Evolutionary conservation across 2,888 invertebrate species (phyloP), one percentile per base, ranked within the genome.

Genomic region (Onchidella celtica): DNA sequence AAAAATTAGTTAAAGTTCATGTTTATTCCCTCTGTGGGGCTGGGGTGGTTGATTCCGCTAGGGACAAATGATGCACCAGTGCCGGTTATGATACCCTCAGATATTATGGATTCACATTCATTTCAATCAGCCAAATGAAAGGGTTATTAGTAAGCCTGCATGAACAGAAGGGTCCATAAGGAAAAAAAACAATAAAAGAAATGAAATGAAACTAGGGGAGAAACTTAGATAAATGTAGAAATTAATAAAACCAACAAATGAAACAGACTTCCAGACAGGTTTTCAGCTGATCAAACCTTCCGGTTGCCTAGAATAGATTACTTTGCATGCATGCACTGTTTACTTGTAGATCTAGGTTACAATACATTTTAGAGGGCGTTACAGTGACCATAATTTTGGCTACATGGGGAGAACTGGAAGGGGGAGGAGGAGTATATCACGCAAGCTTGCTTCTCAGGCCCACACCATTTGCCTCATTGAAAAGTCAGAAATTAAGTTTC

Each of bases 1-100:
- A 90, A 88, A 89, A 85, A 85, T 85, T 85, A 83, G 83, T 84
- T 84, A 84, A 85, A 79, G 79, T 55, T 79, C 73, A 72, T 47
- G 66, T 79, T 73, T 72, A 73, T 73, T 73, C 73, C 79, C 79
- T 65, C 32, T 79, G 79, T 73, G 36, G 27, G 40, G 36, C 32
- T 29, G 68, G 69, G 36, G 36, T 1, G 34, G 27, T 17, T 11
- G 27, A 36, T 59, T 59, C 68, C 55, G n/a, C 24, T 55, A 34
- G n/a, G 68, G 36, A 57, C 57, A 55, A 65, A 63, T 70, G 66
- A 80, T 80, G 79, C 74, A 74, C 73, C 79, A 66, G 74, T 79
- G 79, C 9, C 21, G 29, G 57, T 69, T 27, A 72, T 36, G 57
- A 61, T 47, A 72, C 38, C n/a, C 65, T 17, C 63, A 63, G 47